Evolutionary conservation across 2,888 invertebrate genomes (phyloP).

Genomic region (Arenicola marina): DNA sequence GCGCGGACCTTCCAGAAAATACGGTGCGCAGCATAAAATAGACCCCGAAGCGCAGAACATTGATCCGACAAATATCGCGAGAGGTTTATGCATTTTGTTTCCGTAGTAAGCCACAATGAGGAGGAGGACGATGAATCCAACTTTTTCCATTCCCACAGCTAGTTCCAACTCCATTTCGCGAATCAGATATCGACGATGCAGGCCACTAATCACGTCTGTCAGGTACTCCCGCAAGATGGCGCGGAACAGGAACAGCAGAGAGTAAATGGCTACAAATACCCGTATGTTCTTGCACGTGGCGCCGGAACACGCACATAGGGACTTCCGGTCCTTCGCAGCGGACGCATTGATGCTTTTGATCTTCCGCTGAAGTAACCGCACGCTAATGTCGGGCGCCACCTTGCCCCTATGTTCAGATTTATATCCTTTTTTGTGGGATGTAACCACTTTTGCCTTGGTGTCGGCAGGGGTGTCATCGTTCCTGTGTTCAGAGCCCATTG

Average conservation of each 20-base stretch:
- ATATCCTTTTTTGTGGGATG: too few relatives aligned
- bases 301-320: not conserved
- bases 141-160: not conserved
- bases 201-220: not conserved
- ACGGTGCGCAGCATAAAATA: not conserved
- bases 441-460: too few relatives aligned
- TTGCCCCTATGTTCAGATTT: too few relatives aligned
- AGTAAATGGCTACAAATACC: not conserved
- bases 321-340: not conserved
- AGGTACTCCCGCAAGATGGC: not conserved
- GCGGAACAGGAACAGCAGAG: not conserved
- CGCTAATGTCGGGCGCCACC: too few relatives aligned
- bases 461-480: too few relatives aligned
- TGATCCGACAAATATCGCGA: not conserved
- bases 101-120: conserved; percentile 4
- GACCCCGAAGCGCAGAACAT: not conserved
- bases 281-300: not conserved
- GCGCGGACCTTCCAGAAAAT: not conserved
- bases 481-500: too few relatives aligned
- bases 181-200: not conserved
- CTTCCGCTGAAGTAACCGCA: too few relatives aligned
- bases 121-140: not conserved
- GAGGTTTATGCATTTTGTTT: conserved; percentile 7
- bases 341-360: not conserved
- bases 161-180: not conserved